A percentile compares a stretch with the other conserved stretches of the same genome.
These are phyloP conservation scores for Clitarchus hookeri DNA, from an alignment of 2,888 invertebrate species.

Conservation along the genomic window DNA sequence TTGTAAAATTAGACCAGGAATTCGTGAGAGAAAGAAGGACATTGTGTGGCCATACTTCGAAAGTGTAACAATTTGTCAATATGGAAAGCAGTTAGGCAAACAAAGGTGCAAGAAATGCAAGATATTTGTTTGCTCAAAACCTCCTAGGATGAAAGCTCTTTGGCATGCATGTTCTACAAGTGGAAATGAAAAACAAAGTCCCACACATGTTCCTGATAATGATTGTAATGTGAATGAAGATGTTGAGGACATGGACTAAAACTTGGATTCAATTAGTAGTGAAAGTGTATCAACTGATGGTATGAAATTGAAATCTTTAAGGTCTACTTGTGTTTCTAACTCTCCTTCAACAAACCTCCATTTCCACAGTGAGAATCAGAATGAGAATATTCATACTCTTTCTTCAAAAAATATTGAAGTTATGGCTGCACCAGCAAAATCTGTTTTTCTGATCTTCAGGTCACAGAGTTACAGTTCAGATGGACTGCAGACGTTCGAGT, in stretches of 20 bases:
- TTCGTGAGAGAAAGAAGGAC: too few relatives aligned
- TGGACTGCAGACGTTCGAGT: not conserved
- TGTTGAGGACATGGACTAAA: not conserved
- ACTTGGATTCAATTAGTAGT: not conserved
- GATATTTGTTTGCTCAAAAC: too few relatives aligned
- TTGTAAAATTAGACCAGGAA: too few relatives aligned
- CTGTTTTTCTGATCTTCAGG: not conserved
- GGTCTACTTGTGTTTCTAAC: too few relatives aligned
- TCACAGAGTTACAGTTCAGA: not conserved
- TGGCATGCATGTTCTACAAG: not conserved
- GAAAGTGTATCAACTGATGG: not conserved
- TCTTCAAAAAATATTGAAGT: not conserved
- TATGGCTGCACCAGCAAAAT: not conserved
- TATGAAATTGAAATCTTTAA: not conserved
- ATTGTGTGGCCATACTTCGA: too few relatives aligned
- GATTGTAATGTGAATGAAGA: not conserved
- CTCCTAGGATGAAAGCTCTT: not conserved
- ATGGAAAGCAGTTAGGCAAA: too few relatives aligned
- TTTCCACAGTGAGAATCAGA: not conserved
- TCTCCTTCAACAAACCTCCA: not conserved
- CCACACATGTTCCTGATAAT: not conserved
- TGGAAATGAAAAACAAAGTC: not conserved
- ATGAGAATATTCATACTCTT: not conserved
- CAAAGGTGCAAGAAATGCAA: too few relatives aligned
- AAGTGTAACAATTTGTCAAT: too few relatives aligned